Evolutionary conservation across 2,113 vertebrate species (phyloP), one percentile per base, ranked within the genome.

Genomic region (Bothrops jararaca): DNA sequence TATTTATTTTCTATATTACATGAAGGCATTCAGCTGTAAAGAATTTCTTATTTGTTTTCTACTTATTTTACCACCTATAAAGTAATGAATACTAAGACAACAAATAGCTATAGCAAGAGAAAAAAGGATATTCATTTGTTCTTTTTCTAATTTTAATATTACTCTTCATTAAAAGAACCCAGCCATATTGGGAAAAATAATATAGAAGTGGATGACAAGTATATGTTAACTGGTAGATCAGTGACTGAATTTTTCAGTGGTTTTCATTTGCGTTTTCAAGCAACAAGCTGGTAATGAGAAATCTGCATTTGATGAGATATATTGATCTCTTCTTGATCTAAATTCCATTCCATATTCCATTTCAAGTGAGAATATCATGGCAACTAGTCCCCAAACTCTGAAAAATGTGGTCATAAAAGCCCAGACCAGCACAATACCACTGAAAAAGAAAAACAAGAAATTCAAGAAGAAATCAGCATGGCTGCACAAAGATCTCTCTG

Each of bases 1-100:
- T 92, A 94, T 93, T 91, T 18, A 80, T 96, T 97, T 95, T 95
- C 93, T 94, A 92, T 29, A 86, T 86, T 91, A 93, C 94, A 94
- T 95, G 89, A 69, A 95, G 96, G 95, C 85, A 92, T 91, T 57
- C 45, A 89, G 87, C 92, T 95, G 86, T 92, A 94, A 93, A 50
- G 0, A 8, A 89, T 94, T 96, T 93, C 1, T 64, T 93, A 92
- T 95, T 93, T 94, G n/a, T 92, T 93, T 54, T 5, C 69, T 95
- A 5, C 56, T 53, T 91, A 89, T 45, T 91, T 29, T 95, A 91
- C 91, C 80, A 95, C 89, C 89, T 92, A 86, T 93, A 90, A 93
- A 95, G 94, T 69, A 92, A 90, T 93, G 93, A 91, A 92, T 39
- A 89, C 29, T 53, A 90, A 94, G 91, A 58, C 89, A 92, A 57